phyloP scores from a whole-genome alignment of 1,140 invertebrate species.

The Archegozetes longisetosus region DNA sequence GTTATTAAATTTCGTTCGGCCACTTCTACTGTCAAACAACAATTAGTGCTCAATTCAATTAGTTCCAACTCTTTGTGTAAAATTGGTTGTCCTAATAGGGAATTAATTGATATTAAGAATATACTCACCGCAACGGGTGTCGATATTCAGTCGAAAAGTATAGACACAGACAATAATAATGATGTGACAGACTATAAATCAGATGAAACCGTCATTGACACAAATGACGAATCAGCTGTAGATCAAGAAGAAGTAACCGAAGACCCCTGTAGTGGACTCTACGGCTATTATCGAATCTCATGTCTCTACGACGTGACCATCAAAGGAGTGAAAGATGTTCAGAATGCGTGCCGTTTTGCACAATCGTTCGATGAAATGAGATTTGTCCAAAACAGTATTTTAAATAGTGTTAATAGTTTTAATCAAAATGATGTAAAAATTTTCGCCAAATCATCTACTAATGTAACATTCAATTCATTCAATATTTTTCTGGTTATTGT shows the following conservation, averaged over 20 bases:
- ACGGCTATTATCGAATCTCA: constrained; percentile 6
- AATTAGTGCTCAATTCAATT: constrained; percentile 11
- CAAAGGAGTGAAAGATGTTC: background rate
- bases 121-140: background rate
- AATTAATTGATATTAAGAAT: background rate
- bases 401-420: background rate
- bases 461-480: too few species aligned
- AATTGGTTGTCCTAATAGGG: constrained; percentile 8
- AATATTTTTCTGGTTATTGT: too few species aligned
- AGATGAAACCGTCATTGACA: background rate
- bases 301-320: constrained; percentile 10
- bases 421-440: background rate
- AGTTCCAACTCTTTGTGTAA: constrained; percentile 9
- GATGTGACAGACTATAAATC: background rate
- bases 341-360: background rate
- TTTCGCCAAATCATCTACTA: background rate
- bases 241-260: background rate
- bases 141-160: background rate
- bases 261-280: background rate
- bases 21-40: background rate
- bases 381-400: background rate
- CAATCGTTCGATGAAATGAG: constrained; percentile 7
- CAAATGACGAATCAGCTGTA: background rate
- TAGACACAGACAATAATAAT: background rate
- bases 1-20: constrained; percentile 8